Conservation (phyloP, 2,797 vertebrate genomes). For the Neomorphus geoffroyi region DNA sequence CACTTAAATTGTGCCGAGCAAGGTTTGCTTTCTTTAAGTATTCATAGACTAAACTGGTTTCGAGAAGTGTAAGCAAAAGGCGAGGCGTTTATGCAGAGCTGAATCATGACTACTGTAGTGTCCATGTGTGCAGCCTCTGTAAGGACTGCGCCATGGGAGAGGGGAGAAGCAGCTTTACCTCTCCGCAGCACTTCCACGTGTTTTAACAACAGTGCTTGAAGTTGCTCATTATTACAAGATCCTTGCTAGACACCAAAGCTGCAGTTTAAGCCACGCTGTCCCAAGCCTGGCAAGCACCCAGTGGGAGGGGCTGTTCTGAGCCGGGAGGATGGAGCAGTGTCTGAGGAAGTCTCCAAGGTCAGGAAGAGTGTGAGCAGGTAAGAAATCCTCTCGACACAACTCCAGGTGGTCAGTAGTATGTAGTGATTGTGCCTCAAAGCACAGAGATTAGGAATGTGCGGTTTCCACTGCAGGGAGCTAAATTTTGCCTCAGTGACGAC, state of each 20-base stretch:
- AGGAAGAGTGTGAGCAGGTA: background rate
- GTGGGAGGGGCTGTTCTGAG: background rate
- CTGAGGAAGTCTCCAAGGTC: background rate
- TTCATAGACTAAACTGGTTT: background rate
- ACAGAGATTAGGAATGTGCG: background rate
- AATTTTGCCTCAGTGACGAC: background rate
- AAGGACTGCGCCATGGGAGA: rapidly evolving
- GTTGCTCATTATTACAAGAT: background rate
- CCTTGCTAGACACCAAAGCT: background rate
- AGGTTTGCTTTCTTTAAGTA: background rate
- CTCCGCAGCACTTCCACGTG: rapidly evolving
- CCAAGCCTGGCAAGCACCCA: background rate
- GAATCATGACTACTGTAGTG: background rate
- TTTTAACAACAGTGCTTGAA: background rate
- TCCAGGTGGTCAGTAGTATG: background rate
- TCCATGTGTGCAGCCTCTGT: rapidly evolving
- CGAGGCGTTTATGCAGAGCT: background rate
- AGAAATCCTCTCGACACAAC: background rate
- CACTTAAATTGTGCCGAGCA: background rate
- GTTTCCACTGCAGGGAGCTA: background rate
- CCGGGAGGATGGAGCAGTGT: background rate
- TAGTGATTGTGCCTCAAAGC: background rate
- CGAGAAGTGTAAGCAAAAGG: background rate
- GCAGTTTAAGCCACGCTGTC: background rate
- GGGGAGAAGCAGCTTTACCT: background rate